Evolutionary conservation across 2,888 invertebrate genomes (phyloP), one percentile per base, ranked within the genome.

Genomic region (Conchocele bisecta): DNA sequence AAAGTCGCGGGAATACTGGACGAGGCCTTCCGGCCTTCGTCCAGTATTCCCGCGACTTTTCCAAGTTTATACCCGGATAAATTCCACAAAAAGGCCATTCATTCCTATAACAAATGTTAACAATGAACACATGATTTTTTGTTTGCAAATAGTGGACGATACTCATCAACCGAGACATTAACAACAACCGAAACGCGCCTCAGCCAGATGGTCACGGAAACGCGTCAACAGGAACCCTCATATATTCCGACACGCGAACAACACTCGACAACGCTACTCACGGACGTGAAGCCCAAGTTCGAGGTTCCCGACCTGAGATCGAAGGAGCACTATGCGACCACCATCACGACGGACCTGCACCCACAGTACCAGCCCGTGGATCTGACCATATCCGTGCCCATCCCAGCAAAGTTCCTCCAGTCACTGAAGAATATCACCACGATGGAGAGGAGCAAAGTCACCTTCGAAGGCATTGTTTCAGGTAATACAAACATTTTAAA

Each of bases 381-480:
- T 66, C 74, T 90, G 57, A 87, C 86, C 6, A 88, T 90, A 56
- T 86, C 88, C 46, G 84, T 90, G 15, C 90, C 90, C 1, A 84
- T 89, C 5, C 89, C 91, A 42, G 91, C 91, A 3, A 87, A 87
- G 75, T 91, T 91, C 82, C 79, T 88, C 42, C 84, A 96, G 37
- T 95, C 96, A 3, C 93, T 98, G 90, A 95, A 96, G 88, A 97
- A 97, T 91, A 94, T 97, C 48, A 94, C 95, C 57, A 96, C 97
- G 9, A 93, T 94, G 68, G 98, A 98, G 92, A 98, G 98, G 59
- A 95, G 96, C 89, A 95, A 97, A 37, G 98, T 97, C 0, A 97
- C 88, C 87, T 98, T 98, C 92, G 96, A 97, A 89, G 97, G 98
- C 0, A 93, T 95, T 20, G 95, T 98, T 66, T 94, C 95, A 64